A percentile compares a stretch with the other conserved stretches of the same genome.
phyloP scores from a whole-genome alignment of 2,113 vertebrate species.

The Saguinus imperator region DNA sequence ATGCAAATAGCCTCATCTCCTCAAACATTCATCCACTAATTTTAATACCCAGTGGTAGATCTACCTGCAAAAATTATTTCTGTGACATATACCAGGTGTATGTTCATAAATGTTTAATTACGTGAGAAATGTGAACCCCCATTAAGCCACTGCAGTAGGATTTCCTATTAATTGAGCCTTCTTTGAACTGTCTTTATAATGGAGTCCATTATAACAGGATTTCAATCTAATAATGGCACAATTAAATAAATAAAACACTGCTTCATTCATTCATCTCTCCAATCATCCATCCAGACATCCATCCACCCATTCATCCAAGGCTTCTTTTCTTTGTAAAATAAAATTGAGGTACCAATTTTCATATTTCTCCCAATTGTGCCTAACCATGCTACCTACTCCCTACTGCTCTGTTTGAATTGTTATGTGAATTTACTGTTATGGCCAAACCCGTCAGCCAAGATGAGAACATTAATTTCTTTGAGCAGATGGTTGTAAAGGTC shows the following conservation, averaged over 20 bases:
- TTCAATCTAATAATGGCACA: constrained; percentile 11
- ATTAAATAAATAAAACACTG: neutral
- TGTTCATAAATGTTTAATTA: neutral
- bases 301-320: neutral
- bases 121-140: neutral
- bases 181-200: constrained; percentile 17
- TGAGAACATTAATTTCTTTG: constrained; percentile 46
- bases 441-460: constrained; percentile 2
- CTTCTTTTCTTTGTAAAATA: neutral
- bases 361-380: neutral
- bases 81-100: neutral
- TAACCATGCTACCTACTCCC: neutral
- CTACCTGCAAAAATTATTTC: neutral
- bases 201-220: neutral
- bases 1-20: neutral
- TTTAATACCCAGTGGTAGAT: neutral
- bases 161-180: constrained; percentile 24
- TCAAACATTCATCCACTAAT: neutral
- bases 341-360: neutral
- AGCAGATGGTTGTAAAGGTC: constrained; percentile 49
- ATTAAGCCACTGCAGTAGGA: neutral
- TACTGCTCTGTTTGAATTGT: constrained; percentile 28
- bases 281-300: neutral
- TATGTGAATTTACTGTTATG: neutral
- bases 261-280: neutral